These are phyloP conservation scores for Eupithecia insigniata DNA, from an alignment of 2,888 invertebrate genomes.

Conservation along the genomic window DNA sequence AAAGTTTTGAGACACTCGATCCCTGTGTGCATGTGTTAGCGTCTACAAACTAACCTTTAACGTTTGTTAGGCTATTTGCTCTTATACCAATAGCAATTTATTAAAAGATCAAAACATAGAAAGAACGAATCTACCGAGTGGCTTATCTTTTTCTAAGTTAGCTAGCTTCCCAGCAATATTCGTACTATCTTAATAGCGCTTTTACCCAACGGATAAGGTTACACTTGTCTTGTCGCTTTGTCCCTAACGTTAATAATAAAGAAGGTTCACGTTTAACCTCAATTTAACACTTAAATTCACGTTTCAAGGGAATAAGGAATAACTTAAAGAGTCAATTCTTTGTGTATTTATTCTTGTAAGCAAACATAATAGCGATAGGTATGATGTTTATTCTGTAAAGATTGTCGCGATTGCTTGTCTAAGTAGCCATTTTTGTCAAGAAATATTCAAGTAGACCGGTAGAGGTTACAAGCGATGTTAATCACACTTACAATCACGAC, in stretches of 20 bases:
- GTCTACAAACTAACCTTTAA: no score
- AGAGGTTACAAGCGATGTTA: no score
- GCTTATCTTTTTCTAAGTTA: slow-evolving; percentile 8
- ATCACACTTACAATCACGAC: no score
- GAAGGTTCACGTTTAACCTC: slow-evolving; percentile 1
- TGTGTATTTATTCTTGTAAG: neutral
- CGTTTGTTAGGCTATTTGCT: neutral
- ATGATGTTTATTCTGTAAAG: neutral
- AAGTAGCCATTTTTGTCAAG: neutral
- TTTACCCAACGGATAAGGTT: slow-evolving; percentile 64
- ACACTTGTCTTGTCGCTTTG: slow-evolving; percentile 71
- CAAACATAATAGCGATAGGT: neutral
- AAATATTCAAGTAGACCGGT: neutral
- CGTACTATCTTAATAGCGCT: slow-evolving; percentile 65
- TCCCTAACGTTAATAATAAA: slow-evolving; percentile 31
- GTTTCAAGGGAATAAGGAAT: neutral
- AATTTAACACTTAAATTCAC: neutral
- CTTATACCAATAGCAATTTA: neutral
- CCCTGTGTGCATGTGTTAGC: no score
- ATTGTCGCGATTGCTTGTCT: neutral
- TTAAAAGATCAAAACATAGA: neutral
- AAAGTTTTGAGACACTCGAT: no score
- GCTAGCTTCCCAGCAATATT: slow-evolving; percentile 38
- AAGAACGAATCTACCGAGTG: slow-evolving; percentile 13
- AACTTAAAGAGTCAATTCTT: neutral